These are phyloP conservation scores for Helogale parvula DNA, from an alignment of 2,113 vertebrate species.

Conservation along the genomic window DNA sequence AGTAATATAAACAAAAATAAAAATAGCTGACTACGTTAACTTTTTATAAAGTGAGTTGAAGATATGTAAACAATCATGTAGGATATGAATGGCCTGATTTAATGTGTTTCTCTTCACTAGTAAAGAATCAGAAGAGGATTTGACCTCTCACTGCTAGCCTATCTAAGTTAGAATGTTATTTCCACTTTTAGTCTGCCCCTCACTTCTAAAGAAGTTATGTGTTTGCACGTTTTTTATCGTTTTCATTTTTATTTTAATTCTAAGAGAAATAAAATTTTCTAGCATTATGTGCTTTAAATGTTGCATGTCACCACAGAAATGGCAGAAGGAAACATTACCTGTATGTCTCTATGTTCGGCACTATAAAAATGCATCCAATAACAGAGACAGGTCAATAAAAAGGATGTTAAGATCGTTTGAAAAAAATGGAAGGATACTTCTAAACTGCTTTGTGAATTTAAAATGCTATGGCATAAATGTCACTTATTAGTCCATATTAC, in stretches of 20 bases:
- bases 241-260: background rate
- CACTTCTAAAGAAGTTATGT: background rate
- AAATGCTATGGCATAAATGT: constrained; percentile 36
- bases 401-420: background rate
- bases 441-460: constrained; percentile 42
- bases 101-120: background rate
- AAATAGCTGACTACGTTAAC: background rate
- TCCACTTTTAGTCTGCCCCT: background rate
- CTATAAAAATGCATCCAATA: background rate
- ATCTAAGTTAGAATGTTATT: background rate
- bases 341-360: background rate
- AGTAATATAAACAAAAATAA: background rate
- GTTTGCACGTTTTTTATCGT: background rate
- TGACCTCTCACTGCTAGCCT: background rate
- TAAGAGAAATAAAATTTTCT: background rate
- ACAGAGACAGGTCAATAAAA: background rate
- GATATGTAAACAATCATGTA: background rate
- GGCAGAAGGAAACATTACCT: background rate
- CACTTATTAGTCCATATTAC: constrained; percentile 38
- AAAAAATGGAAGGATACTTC: background rate
- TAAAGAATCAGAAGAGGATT: background rate
- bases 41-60: background rate
- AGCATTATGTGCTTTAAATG: background rate
- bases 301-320: background rate
- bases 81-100: background rate